Base-by-base conservation (phyloP, 1,140 invertebrate genomes). In the Pachypsylla venusta region DNA sequence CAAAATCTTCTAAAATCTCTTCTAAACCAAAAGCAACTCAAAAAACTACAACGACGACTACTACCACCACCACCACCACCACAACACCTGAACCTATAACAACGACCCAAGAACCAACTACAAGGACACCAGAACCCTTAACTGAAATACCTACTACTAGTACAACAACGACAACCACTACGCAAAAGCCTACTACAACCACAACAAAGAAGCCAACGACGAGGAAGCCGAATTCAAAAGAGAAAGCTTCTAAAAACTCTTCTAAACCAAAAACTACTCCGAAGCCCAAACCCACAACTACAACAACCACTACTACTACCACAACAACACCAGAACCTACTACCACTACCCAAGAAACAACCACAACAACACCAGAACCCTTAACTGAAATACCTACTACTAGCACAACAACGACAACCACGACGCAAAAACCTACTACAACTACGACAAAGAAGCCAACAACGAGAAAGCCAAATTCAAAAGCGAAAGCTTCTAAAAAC, bases 401-500 rank as follows among this genome's bases (percentile, higher is more conserved):
- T 48, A 19, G 3, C 16, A 48, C 42, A 22, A 25, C 28, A 25
- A 19, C 59, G 57, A 61, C 54, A n/a, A n/a, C n/a, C n/a, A n/a
- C n/a, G n/a, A n/a, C n/a, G n/a, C n/a, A n/a, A n/a, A n/a, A n/a
- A 61, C 54, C 57, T 54, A 56, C 59, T 55, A 48, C 61, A 35
- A 62, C 58, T 42, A 65, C 63, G 14, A 55, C 61, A 56, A 58
- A 54, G 24, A 20, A 59, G 54, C 62, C 53, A 62, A 55, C 42
- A 48, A 48, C 42, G 16, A 48, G n/a, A 48, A 48, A 48, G 22
- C 42, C 42, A 35, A n/a, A 7, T 10, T 10, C 7, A 10, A 35
- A 35, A 35, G 30, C 30, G 7, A 35, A 35, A 35, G n/a, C 7
- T 35, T 35, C 30, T 10, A 35, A 35, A n/a, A 35, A n/a, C n/a